phyloP scores from a whole-genome alignment of 2,888 invertebrate species.

The Leistus spinibarbis region DNA sequence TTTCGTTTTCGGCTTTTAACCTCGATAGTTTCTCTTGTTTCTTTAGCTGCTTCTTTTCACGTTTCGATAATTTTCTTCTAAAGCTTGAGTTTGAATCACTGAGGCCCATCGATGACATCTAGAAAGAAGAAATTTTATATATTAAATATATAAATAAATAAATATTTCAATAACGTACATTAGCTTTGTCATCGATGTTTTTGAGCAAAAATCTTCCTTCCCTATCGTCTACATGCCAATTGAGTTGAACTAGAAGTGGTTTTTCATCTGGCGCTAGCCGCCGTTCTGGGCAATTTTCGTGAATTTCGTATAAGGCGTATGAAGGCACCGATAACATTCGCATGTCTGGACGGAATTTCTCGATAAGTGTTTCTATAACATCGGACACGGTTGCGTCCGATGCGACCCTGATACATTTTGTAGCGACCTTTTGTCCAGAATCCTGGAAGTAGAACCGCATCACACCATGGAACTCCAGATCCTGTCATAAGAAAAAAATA shows the following conservation, averaged over 20 bases:
- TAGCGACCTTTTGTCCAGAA: slow-evolving; percentile 96
- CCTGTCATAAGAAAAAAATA: slow-evolving; percentile 67
- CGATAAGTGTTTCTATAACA: slow-evolving; percentile 95
- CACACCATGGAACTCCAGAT: slow-evolving; percentile 97
- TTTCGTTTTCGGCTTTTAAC: slow-evolving; percentile 68
- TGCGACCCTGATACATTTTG: slow-evolving; percentile 97
- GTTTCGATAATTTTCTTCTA: slow-evolving; percentile 91
- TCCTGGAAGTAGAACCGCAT: slow-evolving; percentile 99
- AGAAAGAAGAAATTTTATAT: slow-evolving; percentile 43
- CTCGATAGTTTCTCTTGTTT: slow-evolving; percentile 89
- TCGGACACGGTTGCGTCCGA: slow-evolving; percentile 95
- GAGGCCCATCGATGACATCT: slow-evolving; percentile 70
- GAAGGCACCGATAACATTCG: slow-evolving; percentile 85
- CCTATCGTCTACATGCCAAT: slow-evolving; percentile 98
- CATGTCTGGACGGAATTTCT: slow-evolving; percentile 99
- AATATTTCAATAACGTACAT: slow-evolving; percentile 55
- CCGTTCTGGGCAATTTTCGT: slow-evolving; percentile 76
- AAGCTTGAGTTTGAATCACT: slow-evolving; percentile 83
- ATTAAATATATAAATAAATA: not conserved
- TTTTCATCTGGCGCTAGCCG: slow-evolving; percentile 89
- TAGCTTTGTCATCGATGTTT: slow-evolving; percentile 84
- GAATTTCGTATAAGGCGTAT: slow-evolving; percentile 76
- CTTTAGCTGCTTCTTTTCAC: slow-evolving; percentile 97
- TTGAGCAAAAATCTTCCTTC: slow-evolving; percentile 96
- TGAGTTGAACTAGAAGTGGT: slow-evolving; percentile 94